Conservation (phyloP, 1,140 invertebrate genomes). For the Hyles vespertilio region DNA sequence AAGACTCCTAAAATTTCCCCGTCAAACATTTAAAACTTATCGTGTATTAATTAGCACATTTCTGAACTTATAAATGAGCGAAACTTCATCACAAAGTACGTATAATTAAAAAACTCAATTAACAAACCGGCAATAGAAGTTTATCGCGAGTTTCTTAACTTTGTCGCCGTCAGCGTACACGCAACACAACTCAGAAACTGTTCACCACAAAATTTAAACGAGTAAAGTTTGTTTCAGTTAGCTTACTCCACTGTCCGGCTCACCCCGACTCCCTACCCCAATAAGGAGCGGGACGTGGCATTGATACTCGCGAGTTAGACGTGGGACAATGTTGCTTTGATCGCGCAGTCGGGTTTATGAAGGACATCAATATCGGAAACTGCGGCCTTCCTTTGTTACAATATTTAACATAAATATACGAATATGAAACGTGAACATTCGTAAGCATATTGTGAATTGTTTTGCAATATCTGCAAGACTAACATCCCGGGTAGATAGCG, state of each 20-base stretch:
- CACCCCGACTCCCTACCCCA: slow-evolving; percentile 15
- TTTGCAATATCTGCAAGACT: too few relatives aligned
- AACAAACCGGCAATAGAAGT: slow-evolving; percentile 47
- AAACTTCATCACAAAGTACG: slow-evolving; percentile 7
- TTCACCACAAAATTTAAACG: slow-evolving; percentile 69
- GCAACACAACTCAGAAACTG: slow-evolving; percentile 44
- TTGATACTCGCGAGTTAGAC: slow-evolving; percentile 51
- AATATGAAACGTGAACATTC: too few relatives aligned
- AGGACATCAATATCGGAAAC: slow-evolving; percentile 17
- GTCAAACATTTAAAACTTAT: too few relatives aligned
- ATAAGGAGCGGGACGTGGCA: slow-evolving; percentile 28
- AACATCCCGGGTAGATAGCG: too few relatives aligned
- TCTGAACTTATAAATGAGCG: background rate
- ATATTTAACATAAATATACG: too few relatives aligned
- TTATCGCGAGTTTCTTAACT: slow-evolving; percentile 43
- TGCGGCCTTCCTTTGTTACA: too few relatives aligned
- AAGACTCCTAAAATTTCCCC: too few relatives aligned
- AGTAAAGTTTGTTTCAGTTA: slow-evolving; percentile 66
- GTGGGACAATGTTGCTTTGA: slow-evolving; percentile 35
- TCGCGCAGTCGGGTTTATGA: slow-evolving; percentile 32
- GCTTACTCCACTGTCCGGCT: slow-evolving; percentile 50
- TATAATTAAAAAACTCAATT: slow-evolving; percentile 49
- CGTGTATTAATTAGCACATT: too few relatives aligned
- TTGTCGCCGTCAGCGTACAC: slow-evolving; percentile 43
- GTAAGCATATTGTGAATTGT: too few relatives aligned